A percentile compares a stretch with the other conserved stretches of the same genome.
These are phyloP conservation scores for Drosophila funebris DNA, from an alignment of 1,140 invertebrate species.

Conservation along the genomic window DNA sequence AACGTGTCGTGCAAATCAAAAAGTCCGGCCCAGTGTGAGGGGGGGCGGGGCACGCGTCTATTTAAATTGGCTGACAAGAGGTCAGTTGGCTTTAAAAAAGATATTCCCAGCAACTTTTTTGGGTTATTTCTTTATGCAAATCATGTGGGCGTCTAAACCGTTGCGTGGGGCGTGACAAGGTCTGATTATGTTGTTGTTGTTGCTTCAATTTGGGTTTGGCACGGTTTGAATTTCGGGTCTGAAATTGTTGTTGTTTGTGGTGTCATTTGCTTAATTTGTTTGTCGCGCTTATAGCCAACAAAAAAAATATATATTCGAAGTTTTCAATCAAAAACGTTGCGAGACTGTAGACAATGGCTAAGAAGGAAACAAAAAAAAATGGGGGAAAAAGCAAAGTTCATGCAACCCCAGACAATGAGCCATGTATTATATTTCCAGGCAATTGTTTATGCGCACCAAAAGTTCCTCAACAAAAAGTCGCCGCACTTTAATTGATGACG, in stretches of 20 bases:
- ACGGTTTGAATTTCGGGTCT: slow-evolving; percentile 7
- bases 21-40: slow-evolving; percentile 19
- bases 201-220: not conserved
- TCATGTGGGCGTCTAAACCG: slow-evolving; percentile 31
- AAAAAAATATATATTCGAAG: not conserved
- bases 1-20: slow-evolving; percentile 72
- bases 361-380: not conserved
- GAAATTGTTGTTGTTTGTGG: slow-evolving; percentile 28
- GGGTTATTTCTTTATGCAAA: slow-evolving; percentile 64
- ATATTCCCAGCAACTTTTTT: slow-evolving; percentile 45
- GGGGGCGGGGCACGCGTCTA: not conserved
- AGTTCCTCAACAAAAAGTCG: slow-evolving; percentile 30
- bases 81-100: slow-evolving; percentile 60
- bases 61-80: slow-evolving; percentile 42
- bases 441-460: slow-evolving; percentile 55
- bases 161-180: slow-evolving; percentile 57
- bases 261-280: slow-evolving; percentile 57
- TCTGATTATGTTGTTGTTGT: slow-evolving; percentile 54
- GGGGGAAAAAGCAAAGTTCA: slow-evolving; percentile 44
- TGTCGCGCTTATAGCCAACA: slow-evolving; percentile 11
- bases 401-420: slow-evolving; percentile 37
- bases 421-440: slow-evolving; percentile 54
- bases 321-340: slow-evolving; percentile 51
- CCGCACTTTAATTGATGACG: slow-evolving; percentile 24
- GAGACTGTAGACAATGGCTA: slow-evolving; percentile 14